These are phyloP conservation scores for Rhynchomys soricoides DNA, from an alignment of 2,113 vertebrate genomes.

Conservation along the genomic window DNA sequence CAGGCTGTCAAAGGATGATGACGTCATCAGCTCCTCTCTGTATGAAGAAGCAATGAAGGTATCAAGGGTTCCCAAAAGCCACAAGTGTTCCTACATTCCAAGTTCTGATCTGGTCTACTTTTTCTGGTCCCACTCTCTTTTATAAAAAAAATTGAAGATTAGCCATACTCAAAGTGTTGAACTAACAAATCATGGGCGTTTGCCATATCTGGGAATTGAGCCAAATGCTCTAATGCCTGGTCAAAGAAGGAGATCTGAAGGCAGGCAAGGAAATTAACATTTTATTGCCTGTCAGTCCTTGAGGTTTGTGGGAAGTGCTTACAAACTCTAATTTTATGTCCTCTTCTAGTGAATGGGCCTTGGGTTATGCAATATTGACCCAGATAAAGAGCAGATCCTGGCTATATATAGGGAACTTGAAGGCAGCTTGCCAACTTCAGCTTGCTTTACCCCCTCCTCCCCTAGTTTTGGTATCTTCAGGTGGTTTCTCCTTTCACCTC, in stretches of 20 bases:
- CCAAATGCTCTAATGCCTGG: slow-evolving; percentile 44
- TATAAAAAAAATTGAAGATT: background rate
- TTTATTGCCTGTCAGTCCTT: slow-evolving; percentile 55
- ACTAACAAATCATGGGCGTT: slow-evolving; percentile 31
- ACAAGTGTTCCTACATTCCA: background rate
- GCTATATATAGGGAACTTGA: background rate
- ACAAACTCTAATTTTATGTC: slow-evolving; percentile 52
- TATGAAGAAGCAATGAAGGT: background rate
- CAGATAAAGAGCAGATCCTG: background rate
- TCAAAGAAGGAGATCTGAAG: slow-evolving; percentile 42
- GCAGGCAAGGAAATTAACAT: slow-evolving; percentile 44
- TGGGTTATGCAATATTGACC: slow-evolving; percentile 12
- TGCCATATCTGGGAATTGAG: slow-evolving; percentile 29
- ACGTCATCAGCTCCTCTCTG: slow-evolving; percentile 99
- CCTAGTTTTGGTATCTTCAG: background rate
- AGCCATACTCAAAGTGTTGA: background rate
- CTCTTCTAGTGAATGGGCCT: slow-evolving; percentile 13
- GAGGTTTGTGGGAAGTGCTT: slow-evolving; percentile 35
- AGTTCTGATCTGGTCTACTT: background rate
- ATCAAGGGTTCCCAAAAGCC: background rate
- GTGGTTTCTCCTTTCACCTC: background rate
- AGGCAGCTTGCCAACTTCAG: background rate
- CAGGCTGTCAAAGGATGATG: slow-evolving; percentile 97
- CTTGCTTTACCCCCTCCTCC: background rate
- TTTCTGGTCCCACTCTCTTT: background rate